Base-by-base conservation (phyloP, 2,888 invertebrate genomes). In the Drosophila paracracens region DNA sequence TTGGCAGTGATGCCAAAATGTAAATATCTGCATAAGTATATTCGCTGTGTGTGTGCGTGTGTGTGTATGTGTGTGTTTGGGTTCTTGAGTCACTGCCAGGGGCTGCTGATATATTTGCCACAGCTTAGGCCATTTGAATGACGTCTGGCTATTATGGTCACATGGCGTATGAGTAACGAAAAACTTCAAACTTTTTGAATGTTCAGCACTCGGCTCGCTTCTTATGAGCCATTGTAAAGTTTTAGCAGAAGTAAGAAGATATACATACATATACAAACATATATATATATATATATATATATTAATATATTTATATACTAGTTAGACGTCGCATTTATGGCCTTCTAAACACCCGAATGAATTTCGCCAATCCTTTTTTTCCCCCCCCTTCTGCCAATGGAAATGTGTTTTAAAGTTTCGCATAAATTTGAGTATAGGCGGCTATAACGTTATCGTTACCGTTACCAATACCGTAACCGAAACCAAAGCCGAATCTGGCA, bases 321-420 rank as follows among this genome's bases (percentile, higher is more conserved):
- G 65, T 68, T 61, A 81, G 85, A 79, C 83, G 79, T 74, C 79
- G 84, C 79, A 76, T 85, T 85, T 85, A 81, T 74, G 81, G 88
- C 76, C 78, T 70, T 70, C 74, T 82, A 84, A 84, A 88, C 79
- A 74, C 76, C 54, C 79, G 71, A 68, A 70, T 72, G 71, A 70
- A 72, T 82, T 76, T 78, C 51, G 67, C 64, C 70, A 79, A 69
- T 65, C 53, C 69, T 67, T 69, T 68, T 70, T 76, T 33, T 29
- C 31, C 43, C 11, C 50, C 11, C 10, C 29, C 8, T 31, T 29
- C 46, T 53, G 64, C 75, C 65, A 81, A 79, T 83, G 86, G 67
- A 83, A 83, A 83, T 79, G 73, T 79, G 73, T 81, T 86, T 86
- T 73, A 75, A 86, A 83, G 76, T 79, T 81, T 81, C 59, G 68